Base-by-base conservation (phyloP, 2,888 invertebrate genomes). In the Strigamia crassipes region DNA sequence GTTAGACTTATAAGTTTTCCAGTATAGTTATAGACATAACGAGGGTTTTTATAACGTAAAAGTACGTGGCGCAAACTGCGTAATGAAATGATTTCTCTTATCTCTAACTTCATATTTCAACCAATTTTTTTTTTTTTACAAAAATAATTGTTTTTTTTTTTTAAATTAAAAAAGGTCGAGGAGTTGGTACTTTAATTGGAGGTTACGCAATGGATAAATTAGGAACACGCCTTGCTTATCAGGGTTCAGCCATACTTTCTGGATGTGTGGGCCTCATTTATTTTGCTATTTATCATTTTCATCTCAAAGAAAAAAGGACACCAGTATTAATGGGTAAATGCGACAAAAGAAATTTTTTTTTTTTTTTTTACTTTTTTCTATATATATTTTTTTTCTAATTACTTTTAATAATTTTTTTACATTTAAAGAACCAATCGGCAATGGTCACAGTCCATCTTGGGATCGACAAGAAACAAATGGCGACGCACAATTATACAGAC, bases 221-320 rank as follows among this genome's bases (percentile, higher is more conserved):
- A 79, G 83, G 83, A 15, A 82, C 82, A 21, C 46, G 81, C 12
- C 79, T 77, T 21, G 82, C 83, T 10, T 83, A 83, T 61, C 79
- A 80, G 51, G 51, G 73, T 10, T 34, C 51, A 15, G 83, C 83
- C 15, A 77, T 82, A 38, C 81, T 78, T 82, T 61, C 82, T 10
- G 83, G 83, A 27, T 46, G 38, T 51, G 73, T 83, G 15, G 83
- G 83, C 18, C 81, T 83, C 21, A 82, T 82, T 51, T 83, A 83
- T 79, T 80, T 83, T 77, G 81, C 81, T 18, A n/a, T 82, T 18
- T 83, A 83, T 80, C 83, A 83, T 78, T 83, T 83, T 38, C 77
- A 82, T 78, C 42, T 83, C 46, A 83, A 83, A 66, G 73, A 66
- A n/a, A 61, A 82, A 21, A 79, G 78, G 79, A 31, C 81, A 23